Percentiles rank a stretch among this genome's conserved stretches.
These are phyloP conservation scores for Lepidotrigona ventralis DNA, from an alignment of 1,140 invertebrate species.

Conservation along the genomic window DNA sequence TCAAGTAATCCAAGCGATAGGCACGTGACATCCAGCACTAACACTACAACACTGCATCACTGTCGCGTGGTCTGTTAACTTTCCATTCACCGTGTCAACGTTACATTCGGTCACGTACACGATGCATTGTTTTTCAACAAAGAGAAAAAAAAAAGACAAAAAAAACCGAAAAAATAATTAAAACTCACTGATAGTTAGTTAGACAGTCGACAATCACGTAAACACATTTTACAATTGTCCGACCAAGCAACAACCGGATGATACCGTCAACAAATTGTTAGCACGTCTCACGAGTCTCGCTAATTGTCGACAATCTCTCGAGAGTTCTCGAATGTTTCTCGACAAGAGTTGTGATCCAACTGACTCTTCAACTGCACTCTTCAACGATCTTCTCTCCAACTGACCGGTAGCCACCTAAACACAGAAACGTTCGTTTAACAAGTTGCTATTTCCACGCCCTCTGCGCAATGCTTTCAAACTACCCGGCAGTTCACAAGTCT, in stretches of 20 bases:
- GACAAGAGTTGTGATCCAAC: background rate
- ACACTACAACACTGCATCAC: slow-evolving; percentile 79
- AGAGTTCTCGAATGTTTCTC: slow-evolving; percentile 12
- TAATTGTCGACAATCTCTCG: background rate
- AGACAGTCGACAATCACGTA: slow-evolving; percentile 8
- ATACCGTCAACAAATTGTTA: slow-evolving; percentile 27
- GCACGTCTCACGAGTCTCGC: background rate
- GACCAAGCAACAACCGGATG: background rate
- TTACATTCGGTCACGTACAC: slow-evolving; percentile 42
- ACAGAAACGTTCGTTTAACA: slow-evolving; percentile 44
- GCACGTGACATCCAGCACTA: slow-evolving; percentile 75
- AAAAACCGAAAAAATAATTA: background rate
- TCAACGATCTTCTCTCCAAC: background rate
- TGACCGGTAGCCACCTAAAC: slow-evolving; percentile 29
- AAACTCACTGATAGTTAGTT: slow-evolving; percentile 14
- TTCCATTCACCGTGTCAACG: slow-evolving; percentile 74
- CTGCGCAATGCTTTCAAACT: slow-evolving; percentile 10
- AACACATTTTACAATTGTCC: background rate
- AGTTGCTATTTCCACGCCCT: background rate
- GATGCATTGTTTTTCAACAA: slow-evolving; percentile 40
- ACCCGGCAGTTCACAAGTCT: background rate
- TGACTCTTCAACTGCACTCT: background rate
- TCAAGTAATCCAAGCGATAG: slow-evolving; percentile 77
- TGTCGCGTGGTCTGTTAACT: slow-evolving; percentile 74
- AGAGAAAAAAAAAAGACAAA: background rate